Percentiles rank a stretch among this genome's conserved stretches.
These are phyloP conservation scores for Leuciscus waleckii DNA, from an alignment of 2,797 vertebrate genomes.

Conservation along the genomic window DNA sequence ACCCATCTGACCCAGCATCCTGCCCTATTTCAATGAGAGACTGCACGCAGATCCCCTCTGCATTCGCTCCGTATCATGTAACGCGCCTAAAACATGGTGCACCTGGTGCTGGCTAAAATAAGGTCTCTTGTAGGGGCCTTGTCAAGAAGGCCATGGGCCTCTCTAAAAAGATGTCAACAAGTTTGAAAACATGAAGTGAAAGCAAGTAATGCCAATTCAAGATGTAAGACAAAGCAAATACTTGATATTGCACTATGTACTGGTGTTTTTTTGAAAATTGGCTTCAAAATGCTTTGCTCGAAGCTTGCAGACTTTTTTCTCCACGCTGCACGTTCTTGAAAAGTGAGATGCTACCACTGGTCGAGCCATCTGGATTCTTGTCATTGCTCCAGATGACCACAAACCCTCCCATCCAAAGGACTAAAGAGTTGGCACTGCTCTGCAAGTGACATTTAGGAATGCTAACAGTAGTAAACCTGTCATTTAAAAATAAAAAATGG, in stretches of 20 bases:
- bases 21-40: conserved; percentile 24
- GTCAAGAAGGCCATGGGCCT: conserved; percentile 26
- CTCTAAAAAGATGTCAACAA: conserved; percentile 23
- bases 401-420: not conserved
- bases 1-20: conserved; percentile 57
- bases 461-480: not conserved
- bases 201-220: not conserved
- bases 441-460: not conserved
- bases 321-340: not conserved
- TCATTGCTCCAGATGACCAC: not conserved
- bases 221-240: not conserved
- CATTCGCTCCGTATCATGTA: conserved; percentile 73
- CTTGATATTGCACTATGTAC: not conserved
- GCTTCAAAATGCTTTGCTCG: conserved; percentile 1
- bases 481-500: not conserved
- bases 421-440: not conserved
- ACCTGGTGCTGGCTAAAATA: conserved; percentile 81
- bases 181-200: conserved; percentile 9
- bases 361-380: not conserved
- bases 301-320: not conserved
- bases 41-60: conserved; percentile 42
- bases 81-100: conserved; percentile 75
- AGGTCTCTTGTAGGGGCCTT: conserved; percentile 64
- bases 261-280: not conserved
- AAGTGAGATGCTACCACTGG: not conserved